Base-by-base conservation (phyloP, 1,140 invertebrate species). In the Elymnias hypermnestra region DNA sequence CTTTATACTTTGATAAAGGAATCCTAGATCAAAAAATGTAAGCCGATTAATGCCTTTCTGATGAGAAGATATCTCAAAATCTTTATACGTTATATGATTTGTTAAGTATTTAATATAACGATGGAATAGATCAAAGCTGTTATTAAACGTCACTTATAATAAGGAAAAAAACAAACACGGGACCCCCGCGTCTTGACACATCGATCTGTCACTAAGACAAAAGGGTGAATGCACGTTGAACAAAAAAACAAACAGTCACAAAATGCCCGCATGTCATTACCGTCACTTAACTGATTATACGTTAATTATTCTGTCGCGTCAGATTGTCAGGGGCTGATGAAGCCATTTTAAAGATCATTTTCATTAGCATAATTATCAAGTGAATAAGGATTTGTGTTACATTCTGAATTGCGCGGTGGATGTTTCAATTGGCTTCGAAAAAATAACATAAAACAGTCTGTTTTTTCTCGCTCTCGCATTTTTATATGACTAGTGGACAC, bases 261-360 rank as follows among this genome's bases (percentile, higher is more conserved):
- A 46, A 50, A 44, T 28, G 37, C 62, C 62, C 62, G 62, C 58
- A 65, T 62, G 62, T 62, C 66, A 60, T 63, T 70, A 63, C 47
- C 53, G 56, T 66, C 59, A 66, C 57, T 65, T 63, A 65, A 63
- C 42, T 62, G 38, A 65, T 62, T 58, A 62, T 56, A 38, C 51
- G 50, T 62, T 64, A 65, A 65, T 65, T 65, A 65, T 53, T 50
- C 36, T 44, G 39, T 46, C 29, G 45, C 40, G 46, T 64, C 57
- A 58, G 62, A 65, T 65, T 65, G 59, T 44, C 42, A 48, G 38
- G 46, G 42, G 53, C 53, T 52, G 52, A 60, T 56, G 46, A 44
- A 51, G 50, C 51, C 53, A 49, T 46, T 40, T 31, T 28, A 36
- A 47, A 52, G 57, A 57, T 60, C 47, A 52, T 53, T 56, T 61